Conservation (phyloP, 2,888 invertebrate genomes). For the Melitaea athalia region DNA sequence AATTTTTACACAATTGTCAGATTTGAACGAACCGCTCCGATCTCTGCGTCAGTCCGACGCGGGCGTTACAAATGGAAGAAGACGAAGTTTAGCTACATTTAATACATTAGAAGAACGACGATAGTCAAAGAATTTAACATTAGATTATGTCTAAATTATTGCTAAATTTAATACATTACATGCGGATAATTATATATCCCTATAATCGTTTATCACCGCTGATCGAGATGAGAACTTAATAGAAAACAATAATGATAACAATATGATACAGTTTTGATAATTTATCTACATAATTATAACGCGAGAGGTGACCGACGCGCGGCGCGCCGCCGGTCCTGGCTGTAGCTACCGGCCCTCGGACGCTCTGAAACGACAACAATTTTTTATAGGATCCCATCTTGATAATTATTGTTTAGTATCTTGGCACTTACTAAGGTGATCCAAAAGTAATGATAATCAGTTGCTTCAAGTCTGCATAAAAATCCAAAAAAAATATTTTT, state of each 20-base stretch:
- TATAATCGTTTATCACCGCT: not conserved
- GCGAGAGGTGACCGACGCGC: not conserved
- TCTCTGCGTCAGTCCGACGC: not conserved
- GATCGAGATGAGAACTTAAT: slow-evolving; percentile 4
- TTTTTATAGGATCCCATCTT: not conserved
- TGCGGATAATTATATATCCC: not conserved
- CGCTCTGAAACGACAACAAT: not conserved
- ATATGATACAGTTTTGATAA: slow-evolving; percentile 10
- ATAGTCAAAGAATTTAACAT: not conserved
- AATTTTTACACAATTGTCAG: slow-evolving; percentile 16
- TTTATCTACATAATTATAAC: slow-evolving; percentile 11
- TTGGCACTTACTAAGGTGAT: not conserved
- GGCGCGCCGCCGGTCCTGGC: not conserved
- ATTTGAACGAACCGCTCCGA: slow-evolving; percentile 20
- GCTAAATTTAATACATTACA: slow-evolving; percentile 6
- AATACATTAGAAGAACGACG: not conserved
- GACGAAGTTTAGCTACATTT: not conserved
- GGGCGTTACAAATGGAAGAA: slow-evolving; percentile 1
- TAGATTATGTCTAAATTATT: slow-evolving; percentile 2
- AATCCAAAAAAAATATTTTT: too few relatives aligned
- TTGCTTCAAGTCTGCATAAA: not conserved
- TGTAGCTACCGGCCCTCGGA: not conserved
- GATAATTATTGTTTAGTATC: too few relatives aligned
- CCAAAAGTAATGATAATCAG: not conserved
- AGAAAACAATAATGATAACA: slow-evolving; percentile 6